Base-by-base conservation (phyloP, 92 coral and sea anemone genomes). In the Hydrozoanthus gracilis region DNA sequence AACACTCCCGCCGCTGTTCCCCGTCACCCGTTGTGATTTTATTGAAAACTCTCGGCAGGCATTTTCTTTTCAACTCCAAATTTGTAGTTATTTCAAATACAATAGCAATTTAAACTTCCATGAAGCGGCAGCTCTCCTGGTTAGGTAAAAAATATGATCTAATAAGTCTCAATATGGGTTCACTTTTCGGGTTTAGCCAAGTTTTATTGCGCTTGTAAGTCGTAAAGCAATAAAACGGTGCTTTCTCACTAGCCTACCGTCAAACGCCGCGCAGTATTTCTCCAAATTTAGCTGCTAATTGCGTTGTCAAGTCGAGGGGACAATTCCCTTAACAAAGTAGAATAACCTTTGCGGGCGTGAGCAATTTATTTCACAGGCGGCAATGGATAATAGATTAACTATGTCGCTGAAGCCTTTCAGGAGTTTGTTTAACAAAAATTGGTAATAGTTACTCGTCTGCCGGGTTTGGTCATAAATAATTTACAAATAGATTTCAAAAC, bases 91-190 rank as follows among this genome's bases (percentile, higher is more conserved):
- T 52, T 7, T 62, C 52, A 11, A 47, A 67, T 2, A 80, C 85
- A 80, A 80, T 65, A 18, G 85, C 85, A 80, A 80, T 80, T 80
- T 80, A 65, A 48, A 80, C 85, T 80, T 80, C 75, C 12, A 44
- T 17, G 44, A 80, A 65, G 74, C 85, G 69, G 85, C 85, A 80
- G 47, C 46, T 46, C 82, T 80, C 54, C 66, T 80, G 74, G 66
- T 80, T 49, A 80, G 73, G 73, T 35, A 10, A 7, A 65, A 80
- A 80, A 65, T 78, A 27, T 64, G 85, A 80, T 46, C 48, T 74
- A 65, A 67, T 45, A 45, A 49, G 46, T 48, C 74, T 80, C 39
- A 20, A 80, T 65, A 65, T 80, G 60, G 74, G 85, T 74, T 80
- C 85, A 65, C 61, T 50, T 80, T 80, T 65, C 75, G 56, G 20